Conservation (phyloP, 2,888 invertebrate species). For the Monoplex corrugatus region DNA sequence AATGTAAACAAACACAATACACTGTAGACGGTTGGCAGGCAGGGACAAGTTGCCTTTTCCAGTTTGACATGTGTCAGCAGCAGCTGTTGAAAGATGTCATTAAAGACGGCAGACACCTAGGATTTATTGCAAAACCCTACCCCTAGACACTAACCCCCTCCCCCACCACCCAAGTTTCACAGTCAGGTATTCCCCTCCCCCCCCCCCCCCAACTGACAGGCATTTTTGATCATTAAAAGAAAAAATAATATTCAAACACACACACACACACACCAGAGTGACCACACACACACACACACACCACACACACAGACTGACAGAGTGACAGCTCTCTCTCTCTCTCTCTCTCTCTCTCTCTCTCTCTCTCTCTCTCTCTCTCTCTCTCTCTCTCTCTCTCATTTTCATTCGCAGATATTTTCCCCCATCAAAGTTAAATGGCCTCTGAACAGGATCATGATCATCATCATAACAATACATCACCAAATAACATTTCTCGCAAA, state of each 20-base stretch:
- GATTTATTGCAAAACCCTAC: slow-evolving; percentile 31
- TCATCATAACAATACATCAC: too few relatives aligned
- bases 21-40: slow-evolving; percentile 32
- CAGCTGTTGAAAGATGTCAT: slow-evolving; percentile 44
- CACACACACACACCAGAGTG: not conserved
- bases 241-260: not conserved
- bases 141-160: not conserved
- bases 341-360: slow-evolving; percentile 30
- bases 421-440: too few relatives aligned
- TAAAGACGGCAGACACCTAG: slow-evolving; percentile 34
- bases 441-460: too few relatives aligned
- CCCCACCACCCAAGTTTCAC: too few relatives aligned
- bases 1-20: slow-evolving; percentile 43
- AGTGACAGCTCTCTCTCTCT: slow-evolving; percentile 15
- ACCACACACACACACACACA: slow-evolving; percentile 3
- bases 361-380: not conserved
- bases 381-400: not conserved
- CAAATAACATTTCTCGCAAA: too few relatives aligned
- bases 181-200: too few relatives aligned
- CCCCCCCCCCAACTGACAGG: too few relatives aligned
- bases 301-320: not conserved
- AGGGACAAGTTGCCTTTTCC: slow-evolving; percentile 32
- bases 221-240: too few relatives aligned
- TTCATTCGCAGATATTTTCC: too few relatives aligned
- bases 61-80: slow-evolving; percentile 39